Base-by-base conservation (phyloP, 2,888 invertebrate genomes). In the Bhutanitis thaidina region DNA sequence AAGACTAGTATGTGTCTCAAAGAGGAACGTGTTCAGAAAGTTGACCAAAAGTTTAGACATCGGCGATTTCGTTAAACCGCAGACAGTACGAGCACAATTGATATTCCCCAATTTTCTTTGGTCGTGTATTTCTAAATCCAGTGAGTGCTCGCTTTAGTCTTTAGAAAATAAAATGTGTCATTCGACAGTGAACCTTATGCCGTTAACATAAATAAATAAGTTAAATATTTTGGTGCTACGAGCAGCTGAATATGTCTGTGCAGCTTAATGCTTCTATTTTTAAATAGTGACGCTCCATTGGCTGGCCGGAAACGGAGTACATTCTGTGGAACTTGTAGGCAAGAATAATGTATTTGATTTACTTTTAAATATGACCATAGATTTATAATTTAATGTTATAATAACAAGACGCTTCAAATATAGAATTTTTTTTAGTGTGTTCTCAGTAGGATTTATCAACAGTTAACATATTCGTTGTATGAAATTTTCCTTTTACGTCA, bases 121-220 rank as follows among this genome's bases (percentile, higher is more conserved):
- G 29, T 45, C 20, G 29, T 36, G 39, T 51, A 16, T 14, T 45
- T 40, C 45, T 51, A 51, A 36, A 40, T 43, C 36, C 49, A 47
- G 34, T 38, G 16, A n/a, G 20, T 3, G 10, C 15, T 30, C 14
- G 14, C 27, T 27, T 27, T 1, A 8, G 27, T 27, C 27, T 8
- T 3, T 27, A 8, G 27, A 1, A 27, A 4, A 7, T 27, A 27
- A 8, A 27, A 27, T 27, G 2, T 27, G 2, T 8, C 27, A 27
- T 8, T 8, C 7, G 27, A 27, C 2, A 27, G 7, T 27, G 8
- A 39, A 39, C 10, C 45, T 36, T 10, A 13, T 29, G 35, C 27
- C 15, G 7, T 25, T 15, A 37, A n/a, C 9, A 29, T 25, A 44
- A 20, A 25, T 34, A 20, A 27, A 40, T 8, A 15, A 25, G 25